Evolutionary conservation across 2,113 vertebrate genomes (phyloP).

Genomic region (Amia ocellicauda): DNA sequence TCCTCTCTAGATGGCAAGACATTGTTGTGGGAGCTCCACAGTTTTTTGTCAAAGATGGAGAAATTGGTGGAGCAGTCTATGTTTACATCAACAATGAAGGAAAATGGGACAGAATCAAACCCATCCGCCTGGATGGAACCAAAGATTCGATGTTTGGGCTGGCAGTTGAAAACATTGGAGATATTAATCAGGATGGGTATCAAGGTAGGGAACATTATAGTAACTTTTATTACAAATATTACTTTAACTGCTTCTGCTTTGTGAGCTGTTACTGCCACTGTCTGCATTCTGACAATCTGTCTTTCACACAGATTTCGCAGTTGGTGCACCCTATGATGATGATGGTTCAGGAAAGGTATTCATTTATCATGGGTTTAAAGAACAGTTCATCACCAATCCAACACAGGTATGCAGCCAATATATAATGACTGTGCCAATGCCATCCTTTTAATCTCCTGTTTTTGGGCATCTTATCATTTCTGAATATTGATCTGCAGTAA

Average conservation of each 20-base stretch:
- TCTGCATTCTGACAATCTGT: background rate
- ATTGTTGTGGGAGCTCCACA: slow-evolving; percentile 95
- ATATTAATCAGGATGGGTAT: slow-evolving; percentile 88
- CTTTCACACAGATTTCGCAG: slow-evolving; percentile 79
- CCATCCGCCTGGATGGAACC: slow-evolving; percentile 79
- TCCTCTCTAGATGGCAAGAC: slow-evolving; percentile 88
- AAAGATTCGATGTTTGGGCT: slow-evolving; percentile 96
- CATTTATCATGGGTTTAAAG: slow-evolving; percentile 83
- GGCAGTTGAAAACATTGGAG: slow-evolving; percentile 86
- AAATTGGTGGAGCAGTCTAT: slow-evolving; percentile 89
- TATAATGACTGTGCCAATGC: too few species aligned
- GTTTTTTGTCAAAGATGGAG: slow-evolving; percentile 85
- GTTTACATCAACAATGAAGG: slow-evolving; percentile 87
- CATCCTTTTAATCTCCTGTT: too few species aligned
- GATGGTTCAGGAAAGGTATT: slow-evolving; percentile 79
- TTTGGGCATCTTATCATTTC: too few species aligned
- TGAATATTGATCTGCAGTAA: too few species aligned
- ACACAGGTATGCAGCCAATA: slow-evolving; percentile 76
- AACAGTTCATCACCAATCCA: slow-evolving; percentile 77
- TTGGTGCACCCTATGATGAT: slow-evolving; percentile 87
- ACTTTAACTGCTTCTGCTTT: too few species aligned
- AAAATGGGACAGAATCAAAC: slow-evolving; percentile 72
- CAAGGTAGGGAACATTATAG: slow-evolving; percentile 61
- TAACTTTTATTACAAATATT: too few species aligned
- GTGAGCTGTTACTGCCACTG: too few species aligned